Percentiles rank a stretch among this genome's conserved stretches.
Conservation (phyloP, 2,113 vertebrate species). For the Polypterus senegalus region DNA sequence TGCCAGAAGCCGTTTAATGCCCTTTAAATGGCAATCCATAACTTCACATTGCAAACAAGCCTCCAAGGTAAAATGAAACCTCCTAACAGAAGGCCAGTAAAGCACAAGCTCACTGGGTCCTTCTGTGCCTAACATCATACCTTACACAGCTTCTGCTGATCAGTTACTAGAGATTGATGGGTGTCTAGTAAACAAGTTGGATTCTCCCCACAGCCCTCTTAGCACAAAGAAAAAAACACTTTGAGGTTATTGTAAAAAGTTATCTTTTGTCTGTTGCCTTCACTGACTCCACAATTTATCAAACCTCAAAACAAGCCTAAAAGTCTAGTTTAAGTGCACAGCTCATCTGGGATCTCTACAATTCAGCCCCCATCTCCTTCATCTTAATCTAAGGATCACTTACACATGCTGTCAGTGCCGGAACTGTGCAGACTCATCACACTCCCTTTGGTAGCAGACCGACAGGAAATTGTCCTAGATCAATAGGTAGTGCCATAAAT, state of each 20-base stretch:
- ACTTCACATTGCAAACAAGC: constrained; percentile 9
- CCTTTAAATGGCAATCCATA: constrained; percentile 13
- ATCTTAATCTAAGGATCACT: constrained; percentile 10
- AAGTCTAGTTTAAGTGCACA: constrained; percentile 17
- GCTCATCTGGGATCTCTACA: constrained; percentile 12
- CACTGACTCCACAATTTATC: constrained; percentile 28
- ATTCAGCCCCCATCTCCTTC: constrained; percentile 1
- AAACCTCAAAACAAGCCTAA: constrained; percentile 3
- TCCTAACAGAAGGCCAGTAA: constrained; percentile 1
- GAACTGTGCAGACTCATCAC: constrained; percentile 1
- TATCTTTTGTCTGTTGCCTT: constrained; percentile 20
- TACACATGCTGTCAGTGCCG: constrained; percentile 9
- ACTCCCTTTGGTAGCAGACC: constrained; percentile 8
- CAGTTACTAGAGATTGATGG: too few species aligned
- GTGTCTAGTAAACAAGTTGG: too few species aligned
- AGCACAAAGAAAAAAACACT: too few species aligned
- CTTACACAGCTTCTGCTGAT: too few species aligned
- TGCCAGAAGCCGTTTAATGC: constrained; percentile 14
- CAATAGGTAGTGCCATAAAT: not conserved
- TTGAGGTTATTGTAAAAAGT: not conserved
- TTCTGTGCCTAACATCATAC: too few species aligned
- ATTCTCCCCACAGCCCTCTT: too few species aligned
- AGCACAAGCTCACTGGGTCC: not conserved
- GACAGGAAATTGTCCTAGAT: constrained; percentile 9
- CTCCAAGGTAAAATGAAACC: constrained; percentile 7